Conservation (phyloP, 2,113 vertebrate species). For the Mesitornis unicolor region DNA sequence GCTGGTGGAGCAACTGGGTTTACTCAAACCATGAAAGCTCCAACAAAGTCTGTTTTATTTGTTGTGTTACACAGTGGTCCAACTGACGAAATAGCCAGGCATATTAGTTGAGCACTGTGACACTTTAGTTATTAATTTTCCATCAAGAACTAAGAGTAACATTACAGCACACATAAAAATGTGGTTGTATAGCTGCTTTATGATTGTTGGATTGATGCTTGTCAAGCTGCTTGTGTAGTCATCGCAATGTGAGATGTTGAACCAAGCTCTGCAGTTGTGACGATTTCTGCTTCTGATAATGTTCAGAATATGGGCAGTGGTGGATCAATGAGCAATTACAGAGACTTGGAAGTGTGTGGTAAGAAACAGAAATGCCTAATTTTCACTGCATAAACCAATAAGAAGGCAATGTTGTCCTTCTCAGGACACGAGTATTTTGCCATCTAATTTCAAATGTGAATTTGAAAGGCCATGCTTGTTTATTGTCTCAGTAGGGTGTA, state of each 20-base stretch:
- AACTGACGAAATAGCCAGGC: slow-evolving; percentile 34
- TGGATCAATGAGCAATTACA: background rate
- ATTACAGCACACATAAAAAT: slow-evolving; percentile 23
- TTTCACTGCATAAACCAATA: background rate
- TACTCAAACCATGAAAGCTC: background rate
- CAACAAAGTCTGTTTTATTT: slow-evolving; percentile 27
- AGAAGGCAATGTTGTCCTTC: background rate
- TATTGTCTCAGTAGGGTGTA: background rate
- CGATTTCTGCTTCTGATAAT: background rate
- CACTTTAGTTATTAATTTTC: slow-evolving; percentile 47
- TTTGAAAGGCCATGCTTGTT: background rate
- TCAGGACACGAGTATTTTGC: background rate
- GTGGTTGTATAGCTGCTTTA: slow-evolving; percentile 49
- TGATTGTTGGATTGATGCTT: slow-evolving; percentile 26
- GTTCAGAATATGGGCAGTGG: background rate
- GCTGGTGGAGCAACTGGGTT: slow-evolving; percentile 12
- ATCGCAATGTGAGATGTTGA: slow-evolving; percentile 21
- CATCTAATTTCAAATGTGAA: background rate
- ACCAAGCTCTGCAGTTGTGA: background rate
- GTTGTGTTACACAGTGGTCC: background rate
- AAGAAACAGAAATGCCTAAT: background rate
- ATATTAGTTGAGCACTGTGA: background rate
- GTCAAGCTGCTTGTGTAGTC: slow-evolving; percentile 29
- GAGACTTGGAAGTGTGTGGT: background rate
- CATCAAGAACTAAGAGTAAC: background rate